phyloP scores from a whole-genome alignment of 2,888 invertebrate species.

The Diploptera punctata region DNA sequence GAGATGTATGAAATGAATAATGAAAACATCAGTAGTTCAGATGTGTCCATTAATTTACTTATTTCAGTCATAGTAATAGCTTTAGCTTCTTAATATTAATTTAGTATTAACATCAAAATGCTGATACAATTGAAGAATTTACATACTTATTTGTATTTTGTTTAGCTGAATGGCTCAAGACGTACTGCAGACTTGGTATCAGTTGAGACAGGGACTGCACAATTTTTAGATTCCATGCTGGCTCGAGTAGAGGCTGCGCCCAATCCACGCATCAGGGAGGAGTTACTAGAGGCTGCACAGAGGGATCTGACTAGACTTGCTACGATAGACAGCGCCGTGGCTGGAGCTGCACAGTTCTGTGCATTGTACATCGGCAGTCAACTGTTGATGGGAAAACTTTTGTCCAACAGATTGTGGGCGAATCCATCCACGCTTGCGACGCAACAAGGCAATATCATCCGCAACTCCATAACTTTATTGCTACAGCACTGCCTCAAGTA shows the following conservation, averaged over 20 bases:
- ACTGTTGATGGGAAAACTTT: constrained; percentile 58
- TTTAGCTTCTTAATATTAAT: too few species aligned
- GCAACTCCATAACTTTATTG: constrained; percentile 57
- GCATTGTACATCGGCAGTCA: constrained; percentile 75
- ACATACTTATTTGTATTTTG: too few species aligned
- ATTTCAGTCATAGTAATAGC: too few species aligned
- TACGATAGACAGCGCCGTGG: constrained; percentile 59
- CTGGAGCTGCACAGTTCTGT: constrained; percentile 79
- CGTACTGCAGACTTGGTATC: constrained; percentile 44
- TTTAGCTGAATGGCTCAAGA: constrained; percentile 42
- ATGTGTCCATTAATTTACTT: too few species aligned
- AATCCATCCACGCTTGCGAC: constrained; percentile 56
- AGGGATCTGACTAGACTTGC: constrained; percentile 69
- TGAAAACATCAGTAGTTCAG: too few species aligned
- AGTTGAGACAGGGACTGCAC: constrained; percentile 61
- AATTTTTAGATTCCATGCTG: constrained; percentile 77
- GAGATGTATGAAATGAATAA: too few species aligned
- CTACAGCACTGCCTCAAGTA: constrained; percentile 58
- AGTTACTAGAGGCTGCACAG: constrained; percentile 67
- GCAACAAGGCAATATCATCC: constrained; percentile 54
- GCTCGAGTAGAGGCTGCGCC: constrained; percentile 71
- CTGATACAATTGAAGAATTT: too few species aligned
- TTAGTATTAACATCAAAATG: too few species aligned
- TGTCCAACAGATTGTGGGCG: constrained; percentile 57
- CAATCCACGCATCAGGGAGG: constrained; percentile 59